phyloP scores from a whole-genome alignment of 2,113 vertebrate species.

The Xenus cinereus region DNA sequence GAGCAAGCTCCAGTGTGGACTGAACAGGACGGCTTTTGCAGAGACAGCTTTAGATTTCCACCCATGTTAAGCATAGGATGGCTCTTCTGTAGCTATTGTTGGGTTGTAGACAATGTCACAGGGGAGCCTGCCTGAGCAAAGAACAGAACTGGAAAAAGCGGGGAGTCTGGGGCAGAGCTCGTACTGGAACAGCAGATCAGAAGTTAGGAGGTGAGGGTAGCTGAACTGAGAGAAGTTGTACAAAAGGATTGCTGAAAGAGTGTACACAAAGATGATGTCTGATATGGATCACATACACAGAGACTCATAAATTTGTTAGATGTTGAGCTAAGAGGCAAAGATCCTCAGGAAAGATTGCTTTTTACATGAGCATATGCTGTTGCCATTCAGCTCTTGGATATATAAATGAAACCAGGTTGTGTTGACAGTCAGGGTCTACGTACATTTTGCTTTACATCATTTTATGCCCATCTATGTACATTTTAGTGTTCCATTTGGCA shows the following conservation, averaged over 20 bases:
- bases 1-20: background rate
- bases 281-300: background rate
- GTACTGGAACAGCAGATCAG: background rate
- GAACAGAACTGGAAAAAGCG: background rate
- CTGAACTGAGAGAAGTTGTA: background rate
- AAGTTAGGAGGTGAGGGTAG: background rate
- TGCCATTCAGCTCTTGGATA: background rate
- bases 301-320: background rate
- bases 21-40: background rate
- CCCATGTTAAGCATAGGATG: background rate
- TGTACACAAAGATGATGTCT: background rate
- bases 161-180: background rate
- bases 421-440: background rate
- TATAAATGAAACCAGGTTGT: background rate
- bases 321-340: background rate
- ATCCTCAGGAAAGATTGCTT: background rate
- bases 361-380: background rate
- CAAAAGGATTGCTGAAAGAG: background rate
- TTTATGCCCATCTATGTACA: fast-evolving
- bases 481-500: background rate
- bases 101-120: background rate
- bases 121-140: background rate
- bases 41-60: background rate
- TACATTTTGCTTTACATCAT: background rate
- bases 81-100: background rate